Evolutionary conservation across 2,113 vertebrate species (phyloP).

Genomic region (Barbus barbus): DNA sequence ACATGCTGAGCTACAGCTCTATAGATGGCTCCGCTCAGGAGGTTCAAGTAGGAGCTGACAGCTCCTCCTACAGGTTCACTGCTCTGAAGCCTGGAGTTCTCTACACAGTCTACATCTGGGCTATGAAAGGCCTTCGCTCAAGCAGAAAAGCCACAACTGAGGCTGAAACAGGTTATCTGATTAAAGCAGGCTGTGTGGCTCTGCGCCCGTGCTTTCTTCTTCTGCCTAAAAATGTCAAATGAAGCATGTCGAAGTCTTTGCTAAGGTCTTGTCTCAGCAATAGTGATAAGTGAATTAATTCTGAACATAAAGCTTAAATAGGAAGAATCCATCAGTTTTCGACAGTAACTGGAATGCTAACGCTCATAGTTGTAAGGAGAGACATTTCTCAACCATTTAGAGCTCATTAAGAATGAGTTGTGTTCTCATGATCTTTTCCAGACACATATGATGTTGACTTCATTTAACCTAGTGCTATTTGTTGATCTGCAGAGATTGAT

Average conservation of each 20-base stretch:
- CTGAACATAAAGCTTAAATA: neutral
- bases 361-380: too few species aligned
- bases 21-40: too few species aligned
- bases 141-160: conserved; percentile 72
- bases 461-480: neutral
- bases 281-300: conserved; percentile 6
- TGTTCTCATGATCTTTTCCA: neutral
- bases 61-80: conserved; percentile 52
- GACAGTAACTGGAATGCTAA: neutral
- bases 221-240: neutral
- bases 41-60: too few species aligned
- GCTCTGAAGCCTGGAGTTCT: conserved; percentile 75
- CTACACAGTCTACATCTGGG: conserved; percentile 76
- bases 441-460: neutral
- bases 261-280: neutral
- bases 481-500: conserved; percentile 78
- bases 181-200: neutral
- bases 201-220: neutral
- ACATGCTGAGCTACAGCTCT: too few species aligned
- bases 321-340: neutral
- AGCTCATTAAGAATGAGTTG: neutral
- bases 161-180: conserved; percentile 73
- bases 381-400: neutral
- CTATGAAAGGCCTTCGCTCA: conserved; percentile 71
- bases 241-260: conserved; percentile 20